A percentile compares a stretch with the other conserved stretches of the same genome.
phyloP scores from a whole-genome alignment of 2,888 invertebrate species.

The Drosophila tanythrix region DNA sequence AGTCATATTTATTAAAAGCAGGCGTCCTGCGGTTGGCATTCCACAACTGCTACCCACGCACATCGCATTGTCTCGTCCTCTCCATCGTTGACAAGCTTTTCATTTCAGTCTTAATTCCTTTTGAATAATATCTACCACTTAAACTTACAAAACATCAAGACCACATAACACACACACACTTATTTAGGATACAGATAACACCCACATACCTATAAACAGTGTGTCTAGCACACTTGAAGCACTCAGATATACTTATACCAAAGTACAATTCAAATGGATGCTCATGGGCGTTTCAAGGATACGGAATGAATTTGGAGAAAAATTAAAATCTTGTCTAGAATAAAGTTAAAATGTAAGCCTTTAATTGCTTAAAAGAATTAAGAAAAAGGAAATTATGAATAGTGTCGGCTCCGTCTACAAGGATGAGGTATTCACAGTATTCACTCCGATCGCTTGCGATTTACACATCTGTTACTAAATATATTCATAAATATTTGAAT shows the following conservation, averaged over 20 bases:
- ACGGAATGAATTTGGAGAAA: neutral
- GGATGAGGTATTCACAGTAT: neutral
- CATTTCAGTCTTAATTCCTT: conserved; percentile 78
- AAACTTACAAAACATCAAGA: conserved; percentile 77
- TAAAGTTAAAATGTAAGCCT: neutral
- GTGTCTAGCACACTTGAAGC: conserved; percentile 24
- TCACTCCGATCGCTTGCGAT: neutral
- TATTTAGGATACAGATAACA: conserved; percentile 8
- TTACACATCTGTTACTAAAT: conserved; percentile 8
- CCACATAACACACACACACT: conserved; percentile 38
- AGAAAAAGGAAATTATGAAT: neutral
- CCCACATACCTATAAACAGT: conserved; percentile 6
- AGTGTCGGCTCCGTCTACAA: neutral
- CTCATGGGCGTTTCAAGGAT: conserved; percentile 13
- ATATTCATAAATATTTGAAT: conserved; percentile 51
- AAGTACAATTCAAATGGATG: conserved; percentile 44
- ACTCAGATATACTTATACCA: conserved; percentile 53
- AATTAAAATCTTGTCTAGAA: neutral
- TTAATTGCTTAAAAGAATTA: neutral
- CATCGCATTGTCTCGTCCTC: conserved; percentile 20
- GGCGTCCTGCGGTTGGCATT: conserved; percentile 64
- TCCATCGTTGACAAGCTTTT: conserved; percentile 71
- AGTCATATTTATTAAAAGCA: conserved; percentile 74
- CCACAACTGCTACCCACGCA: conserved; percentile 27
- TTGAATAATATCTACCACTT: conserved; percentile 80